phyloP scores from a whole-genome alignment of 2,797 vertebrate species.

The Gambelia wislizenii region DNA sequence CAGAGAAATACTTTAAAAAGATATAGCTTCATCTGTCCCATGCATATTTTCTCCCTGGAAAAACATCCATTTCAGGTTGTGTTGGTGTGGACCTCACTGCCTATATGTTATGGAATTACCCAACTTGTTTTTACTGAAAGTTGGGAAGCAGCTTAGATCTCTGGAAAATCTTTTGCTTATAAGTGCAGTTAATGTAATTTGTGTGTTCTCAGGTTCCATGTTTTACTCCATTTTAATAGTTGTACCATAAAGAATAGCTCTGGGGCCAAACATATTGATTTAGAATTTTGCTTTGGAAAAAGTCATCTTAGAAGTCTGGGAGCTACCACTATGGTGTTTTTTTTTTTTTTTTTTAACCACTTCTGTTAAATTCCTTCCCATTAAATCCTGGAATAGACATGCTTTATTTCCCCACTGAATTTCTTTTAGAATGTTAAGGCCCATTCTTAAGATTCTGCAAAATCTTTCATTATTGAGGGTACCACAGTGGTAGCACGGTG shows the following conservation, averaged over 20 bases:
- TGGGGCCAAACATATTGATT: constrained; percentile 18
- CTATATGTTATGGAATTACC: not conserved
- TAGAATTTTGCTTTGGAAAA: constrained; percentile 29
- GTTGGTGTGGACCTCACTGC: not conserved
- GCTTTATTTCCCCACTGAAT: not conserved
- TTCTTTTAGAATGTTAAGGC: not conserved
- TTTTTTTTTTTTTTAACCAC: not conserved
- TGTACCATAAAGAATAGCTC: constrained; percentile 14
- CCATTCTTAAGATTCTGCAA: too few relatives aligned
- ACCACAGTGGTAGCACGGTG: too few relatives aligned
- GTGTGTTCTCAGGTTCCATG: not conserved
- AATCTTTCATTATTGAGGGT: not conserved
- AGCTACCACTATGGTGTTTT: not conserved
- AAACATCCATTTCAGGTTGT: not conserved
- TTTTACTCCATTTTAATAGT: constrained; percentile 20
- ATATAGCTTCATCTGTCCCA: not conserved
- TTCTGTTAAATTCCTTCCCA: not conserved
- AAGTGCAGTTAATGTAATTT: constrained; percentile 12
- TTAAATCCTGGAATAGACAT: not conserved
- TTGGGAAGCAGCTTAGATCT: constrained; percentile 4
- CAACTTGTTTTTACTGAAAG: constrained; percentile 18
- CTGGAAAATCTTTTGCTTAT: constrained; percentile 27
- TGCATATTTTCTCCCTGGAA: not conserved
- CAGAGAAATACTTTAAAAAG: not conserved
- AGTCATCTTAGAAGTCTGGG: constrained; percentile 1